Percentiles rank a stretch among this genome's conserved stretches.
Conservation (phyloP, 2,113 vertebrate species). For the Limanda limanda region DNA sequence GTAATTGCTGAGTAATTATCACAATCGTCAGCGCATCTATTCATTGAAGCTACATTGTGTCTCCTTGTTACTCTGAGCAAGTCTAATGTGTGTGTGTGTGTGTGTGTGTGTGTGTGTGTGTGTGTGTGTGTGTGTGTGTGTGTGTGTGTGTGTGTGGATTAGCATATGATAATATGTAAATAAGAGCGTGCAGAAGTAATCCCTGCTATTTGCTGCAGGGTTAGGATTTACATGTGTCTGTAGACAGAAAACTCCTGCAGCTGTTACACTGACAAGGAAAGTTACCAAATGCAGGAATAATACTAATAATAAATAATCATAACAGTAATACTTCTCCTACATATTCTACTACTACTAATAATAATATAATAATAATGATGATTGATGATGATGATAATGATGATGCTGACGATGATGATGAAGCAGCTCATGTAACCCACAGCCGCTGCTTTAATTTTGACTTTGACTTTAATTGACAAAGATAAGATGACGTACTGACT, state of each 20-base stretch:
- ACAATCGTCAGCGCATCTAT: neutral
- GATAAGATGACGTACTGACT: neutral
- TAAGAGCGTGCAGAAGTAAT: constrained; percentile 22
- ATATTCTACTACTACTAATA: neutral
- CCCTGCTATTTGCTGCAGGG: constrained; percentile 35
- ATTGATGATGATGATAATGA: neutral
- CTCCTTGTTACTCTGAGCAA: neutral
- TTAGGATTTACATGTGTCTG: constrained; percentile 28
- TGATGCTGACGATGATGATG: neutral
- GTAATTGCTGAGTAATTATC: neutral
- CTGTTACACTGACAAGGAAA: constrained; percentile 1
- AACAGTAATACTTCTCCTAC: neutral
- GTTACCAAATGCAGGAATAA: constrained; percentile 10
- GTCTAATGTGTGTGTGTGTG: neutral
- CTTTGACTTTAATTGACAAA: neutral
- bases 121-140: neutral
- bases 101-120: neutral
- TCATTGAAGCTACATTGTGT: neutral
- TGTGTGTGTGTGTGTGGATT: neutral
- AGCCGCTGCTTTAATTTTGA: neutral
- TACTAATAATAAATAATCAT: constrained; percentile 3
- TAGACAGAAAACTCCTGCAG: constrained; percentile 11
- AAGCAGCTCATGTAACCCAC: neutral
- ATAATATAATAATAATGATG: neutral
- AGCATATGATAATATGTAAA: constrained; percentile 12